These are phyloP conservation scores for Alligator sinensis DNA, from an alignment of 2,113 vertebrate species.

Conservation along the genomic window DNA sequence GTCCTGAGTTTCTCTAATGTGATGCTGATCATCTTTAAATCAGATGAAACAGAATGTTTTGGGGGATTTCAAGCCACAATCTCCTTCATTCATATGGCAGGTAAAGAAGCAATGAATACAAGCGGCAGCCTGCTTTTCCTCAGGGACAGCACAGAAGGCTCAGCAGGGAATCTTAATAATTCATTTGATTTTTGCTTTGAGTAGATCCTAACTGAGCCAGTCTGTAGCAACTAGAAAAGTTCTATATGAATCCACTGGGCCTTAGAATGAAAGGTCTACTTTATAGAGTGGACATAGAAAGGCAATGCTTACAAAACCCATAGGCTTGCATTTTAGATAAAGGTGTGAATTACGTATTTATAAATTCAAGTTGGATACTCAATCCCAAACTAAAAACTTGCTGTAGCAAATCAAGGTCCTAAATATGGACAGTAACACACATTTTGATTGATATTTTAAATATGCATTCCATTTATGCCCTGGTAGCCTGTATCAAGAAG, in stretches of 20 bases:
- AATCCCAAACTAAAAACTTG: too few species aligned
- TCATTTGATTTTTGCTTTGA: neutral
- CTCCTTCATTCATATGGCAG: slow-evolving; percentile 80
- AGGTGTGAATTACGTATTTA: neutral
- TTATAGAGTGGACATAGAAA: neutral
- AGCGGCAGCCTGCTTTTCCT: neutral
- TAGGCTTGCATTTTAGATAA: neutral
- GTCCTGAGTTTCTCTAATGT: slow-evolving; percentile 79
- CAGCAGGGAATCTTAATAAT: neutral
- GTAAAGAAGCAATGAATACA: slow-evolving; percentile 61
- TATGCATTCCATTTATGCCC: too few species aligned
- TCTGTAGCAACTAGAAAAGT: neutral
- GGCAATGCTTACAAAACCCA: neutral
- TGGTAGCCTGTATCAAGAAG: too few species aligned
- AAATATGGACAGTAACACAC: too few species aligned
- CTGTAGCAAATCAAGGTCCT: too few species aligned
- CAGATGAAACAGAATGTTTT: slow-evolving; percentile 78
- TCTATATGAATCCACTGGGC: neutral
- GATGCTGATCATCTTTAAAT: slow-evolving; percentile 83
- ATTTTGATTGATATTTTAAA: neutral
- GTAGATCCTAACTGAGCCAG: neutral
- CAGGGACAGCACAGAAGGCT: neutral
- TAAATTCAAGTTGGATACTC: too few species aligned
- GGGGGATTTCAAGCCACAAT: slow-evolving; percentile 80
- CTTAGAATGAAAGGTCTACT: neutral